Base-by-base conservation (phyloP, 2,113 vertebrate genomes). In the Centropus bengalensis region DNA sequence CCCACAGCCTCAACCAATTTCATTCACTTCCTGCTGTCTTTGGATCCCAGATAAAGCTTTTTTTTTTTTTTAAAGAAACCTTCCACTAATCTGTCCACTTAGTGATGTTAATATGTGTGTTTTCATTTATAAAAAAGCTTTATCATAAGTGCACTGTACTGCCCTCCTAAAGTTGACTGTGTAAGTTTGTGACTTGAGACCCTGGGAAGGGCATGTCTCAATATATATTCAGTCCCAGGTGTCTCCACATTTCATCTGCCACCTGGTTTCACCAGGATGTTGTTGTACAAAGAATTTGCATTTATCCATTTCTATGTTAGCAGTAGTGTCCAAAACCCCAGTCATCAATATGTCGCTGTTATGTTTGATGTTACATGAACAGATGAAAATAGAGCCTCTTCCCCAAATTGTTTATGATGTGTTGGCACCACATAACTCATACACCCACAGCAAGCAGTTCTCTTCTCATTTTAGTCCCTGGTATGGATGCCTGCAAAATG, bases 1-100 rank as follows among this genome's bases (percentile, higher is more conserved):
- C 82, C 91, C 75, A 63, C 85, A 95, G 87, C 89, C 93, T 93
- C 94, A 94, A 95, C 85, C 85, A 86, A 94, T 97, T 96, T 93
- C 21, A 49, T 88, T 93, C 90, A 77, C 91, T 91, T 96, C 94
- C 94, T 96, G 87, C 68, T 89, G 71, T 63, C 82, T 94, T 95
- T 94, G 67, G 49, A 93, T 91, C 93, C 71, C 94, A 91, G 67
- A 94, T 94, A 96, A 76, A 86, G 45, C 6, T 77, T 70, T 66
- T 73, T 76, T 77, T 70, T 66, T 73, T 76, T 49, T 14, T 10
- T 49, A 23, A 70, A 86, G 59, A 91, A 86, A 59, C 40, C 68
- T 74, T 83, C 32, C 44, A 44, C 33, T 58, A 26, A 47, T 93
- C 32, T 91, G 68, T 89, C 82, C 68, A 30, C 9, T 90, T 71